Evolutionary conservation across 2,888 invertebrate species (phyloP).

Genomic region (Philhelius pedissequus): DNA sequence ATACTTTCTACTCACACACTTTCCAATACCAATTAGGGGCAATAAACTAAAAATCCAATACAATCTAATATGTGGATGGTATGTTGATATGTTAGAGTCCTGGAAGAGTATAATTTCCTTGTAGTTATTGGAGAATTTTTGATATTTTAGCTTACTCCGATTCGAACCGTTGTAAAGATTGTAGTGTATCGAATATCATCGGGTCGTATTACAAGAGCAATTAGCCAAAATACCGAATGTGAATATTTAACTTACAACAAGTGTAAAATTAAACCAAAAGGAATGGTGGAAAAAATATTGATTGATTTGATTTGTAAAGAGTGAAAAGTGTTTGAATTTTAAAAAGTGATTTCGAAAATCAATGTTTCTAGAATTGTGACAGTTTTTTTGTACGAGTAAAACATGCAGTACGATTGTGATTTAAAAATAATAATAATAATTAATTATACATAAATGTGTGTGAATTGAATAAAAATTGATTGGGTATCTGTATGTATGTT

Average conservation of each 20-base stretch:
- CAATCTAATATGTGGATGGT: slow-evolving; percentile 2
- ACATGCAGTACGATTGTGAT: not conserved
- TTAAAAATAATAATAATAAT: not conserved
- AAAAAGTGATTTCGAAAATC: not conserved
- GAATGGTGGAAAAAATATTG: not conserved
- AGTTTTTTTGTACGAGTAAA: too few relatives aligned
- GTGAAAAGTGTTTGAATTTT: not conserved
- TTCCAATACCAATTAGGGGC: slow-evolving; percentile 39
- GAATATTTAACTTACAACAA: not conserved
- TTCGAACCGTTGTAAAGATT: slow-evolving; percentile 19
- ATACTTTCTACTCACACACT: not conserved
- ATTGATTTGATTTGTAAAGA: not conserved
- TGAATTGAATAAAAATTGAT: not conserved
- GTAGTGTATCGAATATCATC: not conserved
- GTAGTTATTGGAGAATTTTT: not conserved
- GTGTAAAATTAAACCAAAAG: not conserved
- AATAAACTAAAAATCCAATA: not conserved
- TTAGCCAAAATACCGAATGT: not conserved
- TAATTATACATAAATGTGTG: not conserved
- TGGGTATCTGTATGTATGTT: not conserved
- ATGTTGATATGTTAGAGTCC: not conserved
- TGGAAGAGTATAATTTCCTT: not conserved
- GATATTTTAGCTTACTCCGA: slow-evolving; percentile 32
- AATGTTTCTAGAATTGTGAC: not conserved
- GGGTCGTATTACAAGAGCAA: not conserved